A percentile compares a stretch with the other conserved stretches of the same genome.
phyloP scores from a whole-genome alignment of 2,113 vertebrate species.

The Crotalus helleri region DNA sequence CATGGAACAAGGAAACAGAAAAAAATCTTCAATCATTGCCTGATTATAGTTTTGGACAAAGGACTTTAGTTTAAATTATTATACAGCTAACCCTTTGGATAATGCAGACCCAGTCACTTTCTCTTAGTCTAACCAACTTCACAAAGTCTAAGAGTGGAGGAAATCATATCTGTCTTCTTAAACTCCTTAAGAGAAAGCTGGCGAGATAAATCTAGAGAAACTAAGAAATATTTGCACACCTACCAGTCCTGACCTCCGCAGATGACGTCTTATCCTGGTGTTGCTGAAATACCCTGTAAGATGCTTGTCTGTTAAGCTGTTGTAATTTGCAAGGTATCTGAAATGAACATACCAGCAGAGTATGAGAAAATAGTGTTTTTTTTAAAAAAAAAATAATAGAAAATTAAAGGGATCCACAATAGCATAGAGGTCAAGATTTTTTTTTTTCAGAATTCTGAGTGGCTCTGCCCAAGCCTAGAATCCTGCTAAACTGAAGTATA shows the following conservation, averaged over 20 bases:
- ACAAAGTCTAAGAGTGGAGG: neutral
- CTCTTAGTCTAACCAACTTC: neutral
- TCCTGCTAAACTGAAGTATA: neutral
- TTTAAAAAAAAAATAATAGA: neutral
- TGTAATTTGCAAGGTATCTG: slow-evolving; percentile 84
- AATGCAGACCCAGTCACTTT: neutral
- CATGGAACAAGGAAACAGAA: neutral
- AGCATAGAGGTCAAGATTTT: neutral
- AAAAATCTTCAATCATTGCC: neutral
- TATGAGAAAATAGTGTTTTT: neutral
- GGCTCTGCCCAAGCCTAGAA: neutral
- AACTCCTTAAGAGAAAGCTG: neutral
- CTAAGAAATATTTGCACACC: slow-evolving; percentile 32
- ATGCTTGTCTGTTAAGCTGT: slow-evolving; percentile 93
- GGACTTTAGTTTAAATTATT: neutral
- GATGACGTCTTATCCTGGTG: slow-evolving; percentile 81
- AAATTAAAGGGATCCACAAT: neutral
- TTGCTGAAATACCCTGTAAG: slow-evolving; percentile 89
- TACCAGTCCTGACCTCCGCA: slow-evolving; percentile 91
- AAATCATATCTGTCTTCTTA: neutral
- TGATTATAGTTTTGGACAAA: neutral
- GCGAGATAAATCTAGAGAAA: neutral
- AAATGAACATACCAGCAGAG: slow-evolving; percentile 32
- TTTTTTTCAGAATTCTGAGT: neutral
- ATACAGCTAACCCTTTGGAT: neutral